Conservation (phyloP, 2,797 vertebrate species). For the Chelmon rostratus region DNA sequence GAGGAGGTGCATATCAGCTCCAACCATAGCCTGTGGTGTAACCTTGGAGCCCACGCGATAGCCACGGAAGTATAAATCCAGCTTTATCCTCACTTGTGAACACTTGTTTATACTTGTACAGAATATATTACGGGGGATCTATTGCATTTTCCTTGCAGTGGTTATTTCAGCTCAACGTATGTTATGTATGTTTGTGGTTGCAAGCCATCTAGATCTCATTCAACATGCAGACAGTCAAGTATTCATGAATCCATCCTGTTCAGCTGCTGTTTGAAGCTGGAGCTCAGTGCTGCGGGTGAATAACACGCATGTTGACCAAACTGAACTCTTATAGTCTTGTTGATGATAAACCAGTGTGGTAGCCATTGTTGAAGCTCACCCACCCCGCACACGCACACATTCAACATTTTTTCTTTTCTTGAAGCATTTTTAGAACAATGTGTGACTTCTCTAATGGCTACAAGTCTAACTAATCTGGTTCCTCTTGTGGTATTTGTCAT, state of each 20-base stretch:
- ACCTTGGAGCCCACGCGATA: background rate
- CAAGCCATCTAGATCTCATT: background rate
- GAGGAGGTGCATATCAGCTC: too few species aligned
- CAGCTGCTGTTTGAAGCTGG: slow-evolving; percentile 29
- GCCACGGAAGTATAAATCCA: background rate
- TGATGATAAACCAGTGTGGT: slow-evolving; percentile 27
- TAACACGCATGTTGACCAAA: slow-evolving; percentile 73
- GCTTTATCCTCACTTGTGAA: background rate
- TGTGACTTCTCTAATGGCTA: slow-evolving; percentile 51
- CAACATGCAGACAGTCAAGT: background rate
- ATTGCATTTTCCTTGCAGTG: background rate
- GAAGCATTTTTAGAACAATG: background rate
- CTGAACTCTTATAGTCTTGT: slow-evolving; percentile 24
- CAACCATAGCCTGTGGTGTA: background rate
- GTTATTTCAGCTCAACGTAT: slow-evolving; percentile 4
- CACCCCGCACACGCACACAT: background rate
- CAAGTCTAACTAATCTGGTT: slow-evolving; percentile 52
- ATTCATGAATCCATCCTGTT: slow-evolving; percentile 65
- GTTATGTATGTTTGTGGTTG: too few species aligned
- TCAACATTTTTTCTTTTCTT: slow-evolving; percentile 2
- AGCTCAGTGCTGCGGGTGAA: slow-evolving; percentile 55
- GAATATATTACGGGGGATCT: background rate
- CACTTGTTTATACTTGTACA: background rate
- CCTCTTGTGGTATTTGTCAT: slow-evolving; percentile 23
- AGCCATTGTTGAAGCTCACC: slow-evolving; percentile 39